Evolutionary conservation across 2,888 invertebrate species (phyloP), one percentile per base, ranked within the genome.

Genomic region (Nysson spinosus): DNA sequence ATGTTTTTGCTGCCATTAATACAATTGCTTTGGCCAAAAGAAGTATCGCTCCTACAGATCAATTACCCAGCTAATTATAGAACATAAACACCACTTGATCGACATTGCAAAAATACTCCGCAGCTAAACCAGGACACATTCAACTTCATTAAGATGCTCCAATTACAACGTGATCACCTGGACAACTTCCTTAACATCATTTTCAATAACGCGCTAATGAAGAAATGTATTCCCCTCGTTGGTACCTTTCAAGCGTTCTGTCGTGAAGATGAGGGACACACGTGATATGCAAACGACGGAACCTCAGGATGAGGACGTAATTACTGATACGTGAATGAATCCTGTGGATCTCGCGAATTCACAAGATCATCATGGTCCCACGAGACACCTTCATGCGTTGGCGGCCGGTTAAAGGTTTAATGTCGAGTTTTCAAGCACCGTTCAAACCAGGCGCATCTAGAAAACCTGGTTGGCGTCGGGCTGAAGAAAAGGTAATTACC

Each of bases 401-500:
- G 49, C 61, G 49, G 58, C 58, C 58, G 22, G 34, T 35, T 61
- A 47, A 61, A 49, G 42, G 42, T 30, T 22, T 47, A 12, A 32
- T 19, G 55, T 1, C 12, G 44, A 35, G 16, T 42, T 56, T 57
- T 34, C 46, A 57, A 40, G 40, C 57, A 24, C 17, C 57, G 42
- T 54, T 47, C 47, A 28, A n/a, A n/a, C 11, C 57, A 62, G 72
- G 44, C 55, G 50, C 58, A 55, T 57, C n/a, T 56, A 58, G 75
- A 71, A 66, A 72, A 63, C 75, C 69, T 60, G 57, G 57, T 58
- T 65, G 77, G 72, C 74, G 75, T 75, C 70, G 77, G 70, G 64
- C 75, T 72, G 69, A 78, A 76, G 82, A 81, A 82, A 84, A 85
- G 79, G 77, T 84, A 85, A 85, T 86, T 86, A 85, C 83, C 80